A percentile compares a stretch with the other conserved stretches of the same genome.
These are phyloP conservation scores for Lasiurus borealis DNA, from an alignment of 2,113 vertebrate species.

Conservation along the genomic window DNA sequence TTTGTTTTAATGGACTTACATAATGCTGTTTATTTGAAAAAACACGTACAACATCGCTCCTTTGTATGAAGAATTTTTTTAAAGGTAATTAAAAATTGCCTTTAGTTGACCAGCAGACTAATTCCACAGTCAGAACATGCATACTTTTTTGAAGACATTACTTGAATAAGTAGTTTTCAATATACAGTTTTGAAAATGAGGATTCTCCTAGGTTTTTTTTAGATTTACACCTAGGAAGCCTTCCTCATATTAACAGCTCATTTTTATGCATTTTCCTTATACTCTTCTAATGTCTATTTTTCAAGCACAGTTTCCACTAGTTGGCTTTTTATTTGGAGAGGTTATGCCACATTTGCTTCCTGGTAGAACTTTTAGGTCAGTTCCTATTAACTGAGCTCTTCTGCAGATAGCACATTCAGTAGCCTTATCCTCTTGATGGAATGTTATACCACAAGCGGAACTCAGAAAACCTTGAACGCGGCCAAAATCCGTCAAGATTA, in stretches of 20 bases:
- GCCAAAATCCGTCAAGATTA: constrained; percentile 83
- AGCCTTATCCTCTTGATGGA: constrained; percentile 88
- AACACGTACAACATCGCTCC: constrained; percentile 64
- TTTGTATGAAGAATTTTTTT: constrained; percentile 70
- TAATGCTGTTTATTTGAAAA: constrained; percentile 76
- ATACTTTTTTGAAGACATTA: constrained; percentile 76
- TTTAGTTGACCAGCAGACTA: constrained; percentile 74
- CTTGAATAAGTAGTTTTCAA: constrained; percentile 76
- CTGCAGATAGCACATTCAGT: constrained; percentile 85
- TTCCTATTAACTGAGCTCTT: constrained; percentile 89
- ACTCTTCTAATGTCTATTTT: constrained; percentile 49
- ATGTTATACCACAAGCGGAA: constrained; percentile 80
- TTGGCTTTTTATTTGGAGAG: constrained; percentile 53
- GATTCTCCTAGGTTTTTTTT: constrained; percentile 77
- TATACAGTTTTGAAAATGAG: constrained; percentile 75
- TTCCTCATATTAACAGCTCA: constrained; percentile 67
- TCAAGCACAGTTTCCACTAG: constrained; percentile 68
- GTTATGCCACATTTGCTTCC: constrained; percentile 48
- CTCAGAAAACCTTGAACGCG: constrained; percentile 74
- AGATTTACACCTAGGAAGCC: constrained; percentile 67
- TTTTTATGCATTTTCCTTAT: constrained; percentile 55
- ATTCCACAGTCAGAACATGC: constrained; percentile 70
- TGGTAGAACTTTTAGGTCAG: constrained; percentile 38
- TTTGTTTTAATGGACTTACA: constrained; percentile 63
- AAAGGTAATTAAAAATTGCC: constrained; percentile 71